These are phyloP conservation scores for Trachelus stipa DNA, from an alignment of 2,888 invertebrate genomes.

Conservation along the genomic window DNA sequence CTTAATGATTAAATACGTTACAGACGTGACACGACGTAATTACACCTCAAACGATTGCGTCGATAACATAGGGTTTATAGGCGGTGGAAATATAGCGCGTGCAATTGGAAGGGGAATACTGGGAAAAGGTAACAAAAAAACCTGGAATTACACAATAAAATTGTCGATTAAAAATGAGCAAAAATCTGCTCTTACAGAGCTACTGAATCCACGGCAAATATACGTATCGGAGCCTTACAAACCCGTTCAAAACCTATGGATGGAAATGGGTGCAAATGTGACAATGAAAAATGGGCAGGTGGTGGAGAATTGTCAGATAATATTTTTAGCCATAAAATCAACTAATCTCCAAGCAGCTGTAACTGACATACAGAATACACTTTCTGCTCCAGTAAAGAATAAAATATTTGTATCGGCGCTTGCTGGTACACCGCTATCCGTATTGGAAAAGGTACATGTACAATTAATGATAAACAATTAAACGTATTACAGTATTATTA, in stretches of 20 bases:
- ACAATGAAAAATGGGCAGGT: conserved; percentile 76
- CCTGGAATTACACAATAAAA: neutral
- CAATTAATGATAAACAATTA: neutral
- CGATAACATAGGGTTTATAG: conserved; percentile 12
- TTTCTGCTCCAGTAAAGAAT: conserved; percentile 52
- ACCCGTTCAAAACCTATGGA: conserved; percentile 74
- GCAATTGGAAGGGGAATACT: conserved; percentile 17
- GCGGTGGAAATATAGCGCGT: conserved; percentile 16
- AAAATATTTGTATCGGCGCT: conserved; percentile 83
- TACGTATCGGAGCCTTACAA: conserved; percentile 78
- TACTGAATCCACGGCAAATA: conserved; percentile 72
- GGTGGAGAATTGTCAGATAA: conserved; percentile 73
- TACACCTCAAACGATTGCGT: neutral
- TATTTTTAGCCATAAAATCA: conserved; percentile 89
- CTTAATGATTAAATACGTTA: no score
- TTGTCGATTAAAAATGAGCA: neutral
- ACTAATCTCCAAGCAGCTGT: conserved; percentile 74
- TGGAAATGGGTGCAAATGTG: conserved; percentile 70
- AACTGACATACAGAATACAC: conserved; percentile 62
- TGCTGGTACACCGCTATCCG: conserved; percentile 76
- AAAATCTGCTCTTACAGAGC: conserved; percentile 63
- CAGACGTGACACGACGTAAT: neutral
- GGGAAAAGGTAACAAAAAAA: conserved; percentile 6
- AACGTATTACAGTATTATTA: neutral
- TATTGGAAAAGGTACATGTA: conserved; percentile 72